phyloP scores from a whole-genome alignment of 2,113 vertebrate species.

The Amphiprion ocellaris region DNA sequence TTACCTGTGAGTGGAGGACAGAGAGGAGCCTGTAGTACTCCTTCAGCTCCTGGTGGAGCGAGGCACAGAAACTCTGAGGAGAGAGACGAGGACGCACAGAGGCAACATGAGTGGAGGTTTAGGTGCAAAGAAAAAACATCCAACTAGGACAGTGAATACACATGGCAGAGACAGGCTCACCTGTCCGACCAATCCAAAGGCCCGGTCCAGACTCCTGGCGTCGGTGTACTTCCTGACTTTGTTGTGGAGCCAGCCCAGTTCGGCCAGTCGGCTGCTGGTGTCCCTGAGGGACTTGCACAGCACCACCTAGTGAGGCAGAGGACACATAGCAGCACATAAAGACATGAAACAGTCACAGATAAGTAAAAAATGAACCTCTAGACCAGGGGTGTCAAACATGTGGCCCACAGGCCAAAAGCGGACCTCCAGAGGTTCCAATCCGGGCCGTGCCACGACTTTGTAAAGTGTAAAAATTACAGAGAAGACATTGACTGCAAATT shows the following conservation, averaged over 20 bases:
- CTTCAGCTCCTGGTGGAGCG: constrained; percentile 96
- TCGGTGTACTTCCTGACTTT: constrained; percentile 97
- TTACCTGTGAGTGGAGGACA: constrained; percentile 96
- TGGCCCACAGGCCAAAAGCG: too few species aligned
- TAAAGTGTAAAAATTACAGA: too few species aligned
- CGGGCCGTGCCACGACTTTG: too few species aligned
- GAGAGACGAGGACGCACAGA: not conserved
- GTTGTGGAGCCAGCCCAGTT: constrained; percentile 98
- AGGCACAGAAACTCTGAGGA: constrained; percentile 94
- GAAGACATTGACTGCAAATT: too few species aligned
- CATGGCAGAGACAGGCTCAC: constrained; percentile 72
- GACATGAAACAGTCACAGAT: too few species aligned
- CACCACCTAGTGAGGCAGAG: constrained; percentile 84
- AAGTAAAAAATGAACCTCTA: too few species aligned
- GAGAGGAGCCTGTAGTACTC: constrained; percentile 97
- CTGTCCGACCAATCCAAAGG: constrained; percentile 97
- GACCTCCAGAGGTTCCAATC: too few species aligned
- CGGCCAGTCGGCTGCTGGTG: constrained; percentile 90
- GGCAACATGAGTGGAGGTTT: not conserved
- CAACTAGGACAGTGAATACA: not conserved
- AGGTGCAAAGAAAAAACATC: not conserved
- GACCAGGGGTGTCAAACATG: too few species aligned
- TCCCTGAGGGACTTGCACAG: constrained; percentile 93
- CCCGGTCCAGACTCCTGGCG: constrained; percentile 93
- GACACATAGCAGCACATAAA: constrained; percentile 3